Evolutionary conservation across 2,888 invertebrate genomes (phyloP).

Genomic region (Mythimna vitellina): DNA sequence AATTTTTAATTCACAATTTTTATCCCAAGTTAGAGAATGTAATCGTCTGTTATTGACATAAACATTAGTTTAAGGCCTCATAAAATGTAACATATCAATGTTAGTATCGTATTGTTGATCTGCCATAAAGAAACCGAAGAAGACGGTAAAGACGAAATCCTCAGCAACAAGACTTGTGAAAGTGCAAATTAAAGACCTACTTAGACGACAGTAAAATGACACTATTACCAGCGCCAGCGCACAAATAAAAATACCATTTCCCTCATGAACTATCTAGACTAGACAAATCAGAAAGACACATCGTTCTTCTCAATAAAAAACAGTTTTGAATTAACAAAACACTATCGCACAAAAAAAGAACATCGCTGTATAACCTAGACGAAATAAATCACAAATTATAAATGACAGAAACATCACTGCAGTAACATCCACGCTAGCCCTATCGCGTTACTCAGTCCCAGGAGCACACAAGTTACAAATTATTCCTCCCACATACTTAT

Average conservation of each 20-base stretch:
- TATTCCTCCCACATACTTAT: slow-evolving; percentile 89
- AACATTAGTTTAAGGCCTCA: no score
- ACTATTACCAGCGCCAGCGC: no score
- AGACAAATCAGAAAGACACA: neutral
- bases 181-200: neutral
- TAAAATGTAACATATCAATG: no score
- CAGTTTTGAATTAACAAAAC: neutral
- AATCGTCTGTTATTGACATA: no score
- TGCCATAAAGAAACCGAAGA: no score
- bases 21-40: no score
- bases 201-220: no score
- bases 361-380: neutral
- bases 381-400: neutral
- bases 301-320: neutral
- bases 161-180: neutral
- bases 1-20: no score
- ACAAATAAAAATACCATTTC: no score
- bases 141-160: neutral
- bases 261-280: neutral
- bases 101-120: no score
- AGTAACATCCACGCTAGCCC: slow-evolving; percentile 70
- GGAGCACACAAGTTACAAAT: slow-evolving; percentile 85
- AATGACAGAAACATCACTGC: neutral
- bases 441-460: slow-evolving; percentile 68
- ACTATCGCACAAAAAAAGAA: neutral